Evolutionary conservation across 1,140 invertebrate species (phyloP).

Genomic region (Bombyx mori): DNA sequence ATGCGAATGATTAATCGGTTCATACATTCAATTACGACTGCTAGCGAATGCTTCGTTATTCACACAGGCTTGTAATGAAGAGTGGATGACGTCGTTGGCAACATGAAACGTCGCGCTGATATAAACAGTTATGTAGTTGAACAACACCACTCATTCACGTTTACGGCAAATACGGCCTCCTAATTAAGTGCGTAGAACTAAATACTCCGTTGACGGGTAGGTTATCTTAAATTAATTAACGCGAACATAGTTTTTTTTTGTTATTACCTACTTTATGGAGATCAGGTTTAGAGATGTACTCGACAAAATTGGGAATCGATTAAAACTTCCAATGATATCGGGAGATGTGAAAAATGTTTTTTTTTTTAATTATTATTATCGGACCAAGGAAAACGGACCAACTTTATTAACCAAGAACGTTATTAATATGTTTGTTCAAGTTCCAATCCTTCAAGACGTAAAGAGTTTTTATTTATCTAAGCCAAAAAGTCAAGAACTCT

Average conservation of each 20-base stretch:
- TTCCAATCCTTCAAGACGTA: too few species aligned
- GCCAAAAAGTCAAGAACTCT: too few species aligned
- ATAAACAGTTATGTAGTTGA: slow-evolving; percentile 3
- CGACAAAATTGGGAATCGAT: too few species aligned
- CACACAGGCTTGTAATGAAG: slow-evolving; percentile 9
- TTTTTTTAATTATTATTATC: too few species aligned
- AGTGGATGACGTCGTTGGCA: slow-evolving; percentile 12
- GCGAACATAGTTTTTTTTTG: neutral
- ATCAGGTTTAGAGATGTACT: too few species aligned
- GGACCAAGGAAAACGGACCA: too few species aligned
- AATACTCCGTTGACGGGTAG: neutral
- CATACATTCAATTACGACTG: slow-evolving; percentile 37
- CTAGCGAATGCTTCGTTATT: slow-evolving; percentile 37
- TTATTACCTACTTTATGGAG: too few species aligned
- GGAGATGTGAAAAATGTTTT: too few species aligned
- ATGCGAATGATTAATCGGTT: slow-evolving; percentile 51
- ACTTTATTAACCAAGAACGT: too few species aligned
- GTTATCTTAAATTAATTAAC: slow-evolving; percentile 10
- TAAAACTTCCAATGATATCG: too few species aligned
- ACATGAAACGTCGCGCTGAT: slow-evolving; percentile 11
- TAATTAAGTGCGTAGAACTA: slow-evolving; percentile 6
- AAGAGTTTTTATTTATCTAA: too few species aligned
- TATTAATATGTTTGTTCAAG: too few species aligned
- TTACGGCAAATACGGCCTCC: slow-evolving; percentile 1
- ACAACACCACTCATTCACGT: neutral